Evolutionary conservation across 1,140 invertebrate species (phyloP), one percentile per base, ranked within the genome.

Genomic region (Drosophila sproati): DNA sequence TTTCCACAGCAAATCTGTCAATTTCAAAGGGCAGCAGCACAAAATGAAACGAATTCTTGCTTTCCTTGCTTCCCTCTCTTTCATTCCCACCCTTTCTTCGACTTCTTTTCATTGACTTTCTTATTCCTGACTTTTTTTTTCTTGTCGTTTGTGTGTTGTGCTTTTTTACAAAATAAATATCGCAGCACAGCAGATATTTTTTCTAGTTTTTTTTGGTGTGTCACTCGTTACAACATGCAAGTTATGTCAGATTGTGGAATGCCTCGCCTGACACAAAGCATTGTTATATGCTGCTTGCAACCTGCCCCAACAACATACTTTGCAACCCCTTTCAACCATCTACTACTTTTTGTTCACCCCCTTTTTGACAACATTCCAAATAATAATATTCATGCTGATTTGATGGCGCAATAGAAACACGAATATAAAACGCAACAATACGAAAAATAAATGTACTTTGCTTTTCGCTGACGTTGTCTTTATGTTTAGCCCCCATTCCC

Each of bases 361-460:
- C 3, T 45, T 34, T 12, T 39, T 31, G 32, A 7, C 83, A 80
- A 81, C 82, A 71, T 87, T 77, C 63, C 82, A 69, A 87, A 87
- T 87, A 88, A 87, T 87, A 87, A 88, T 87, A 88, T 88, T 77
- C 81, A 86, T 86, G 82, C 79, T 86, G 86, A 86, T 87, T 87
- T 88, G 80, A 83, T 87, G 80, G 72, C 73, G 80, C 70, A 80
- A 69, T 62, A 71, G 61, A 82, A 79, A 79, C 80, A 64, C 55
- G 47, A 55, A n/a, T 5, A 43, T 29, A 74, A 66, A 74, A 70
- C 47, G 63, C 78, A 78, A 72, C 76, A 73, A 75, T 63, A 69
- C 66, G 62, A 76, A 72, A 88, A 77, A 12, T 12, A 10, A n/a
- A 3, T n/a, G 10, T 41, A 8, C 3, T 41, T 8, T 41, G 2